Percentiles rank a stretch among this genome's conserved stretches.
Conservation (phyloP, 2,113 vertebrate genomes). For the Martes martes region DNA sequence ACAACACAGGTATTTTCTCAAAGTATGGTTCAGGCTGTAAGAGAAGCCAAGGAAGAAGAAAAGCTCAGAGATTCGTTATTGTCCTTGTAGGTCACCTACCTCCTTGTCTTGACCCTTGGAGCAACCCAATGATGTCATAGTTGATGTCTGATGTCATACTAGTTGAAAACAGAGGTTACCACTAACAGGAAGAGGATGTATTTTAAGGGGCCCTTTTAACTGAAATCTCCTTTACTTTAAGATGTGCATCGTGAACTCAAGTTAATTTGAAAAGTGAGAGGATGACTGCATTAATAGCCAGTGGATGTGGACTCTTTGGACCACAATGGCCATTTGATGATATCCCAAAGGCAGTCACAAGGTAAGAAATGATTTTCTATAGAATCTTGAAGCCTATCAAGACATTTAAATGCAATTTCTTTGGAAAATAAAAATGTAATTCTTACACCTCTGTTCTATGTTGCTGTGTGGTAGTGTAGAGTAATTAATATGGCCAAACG, state of each 20-base stretch:
- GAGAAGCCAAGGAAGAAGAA: not conserved
- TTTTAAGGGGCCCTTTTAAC: slow-evolving; percentile 37
- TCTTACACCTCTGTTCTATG: not conserved
- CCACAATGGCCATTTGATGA: slow-evolving; percentile 44
- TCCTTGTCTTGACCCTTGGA: not conserved
- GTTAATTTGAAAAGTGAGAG: not conserved
- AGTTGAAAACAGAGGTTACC: not conserved
- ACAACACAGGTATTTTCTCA: not conserved
- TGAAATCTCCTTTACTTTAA: slow-evolving; percentile 39
- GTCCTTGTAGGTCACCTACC: not conserved
- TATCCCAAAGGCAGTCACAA: slow-evolving; percentile 52
- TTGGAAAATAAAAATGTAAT: not conserved
- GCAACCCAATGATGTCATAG: slow-evolving; percentile 25
- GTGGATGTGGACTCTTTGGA: not conserved
- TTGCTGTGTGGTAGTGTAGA: not conserved
- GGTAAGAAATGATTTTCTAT: slow-evolving; percentile 49
- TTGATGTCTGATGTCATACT: not conserved
- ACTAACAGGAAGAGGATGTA: not conserved
- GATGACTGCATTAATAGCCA: not conserved
- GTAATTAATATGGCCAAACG: not conserved
- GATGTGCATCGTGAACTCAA: not conserved
- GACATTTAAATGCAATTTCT: not conserved
- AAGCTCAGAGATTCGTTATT: not conserved
- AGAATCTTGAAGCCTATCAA: not conserved
- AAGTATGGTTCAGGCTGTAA: not conserved